Evolutionary conservation across 2,797 vertebrate genomes (phyloP), one percentile per base, ranked within the genome.

Genomic region (Cyprinella venusta): DNA sequence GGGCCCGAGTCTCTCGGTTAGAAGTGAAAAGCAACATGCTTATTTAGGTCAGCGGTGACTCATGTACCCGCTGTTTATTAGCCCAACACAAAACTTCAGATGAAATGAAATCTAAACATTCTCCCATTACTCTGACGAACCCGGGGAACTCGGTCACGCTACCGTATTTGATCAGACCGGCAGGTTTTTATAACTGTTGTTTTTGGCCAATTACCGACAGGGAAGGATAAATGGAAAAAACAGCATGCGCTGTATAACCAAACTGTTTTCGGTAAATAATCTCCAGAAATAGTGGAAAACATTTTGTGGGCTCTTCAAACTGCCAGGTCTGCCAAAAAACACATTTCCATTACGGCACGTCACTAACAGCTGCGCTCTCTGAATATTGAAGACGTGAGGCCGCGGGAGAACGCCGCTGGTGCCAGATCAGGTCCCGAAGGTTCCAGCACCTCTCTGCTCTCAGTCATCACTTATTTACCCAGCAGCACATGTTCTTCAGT

Each of bases 381-480:
- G 65, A 91, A 91, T 88, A 89, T 86, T 88, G 88, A 90, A 70
- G 79, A 68, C 78, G 59, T 63, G 45, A 52, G 74, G 74, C 82
- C 67, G 61, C 81, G 69, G 86, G 42, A 74, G 26, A 21, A 80
- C n/a, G 26, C 26, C 80, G 67, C 81, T 74, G 63, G 78, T 79
- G 84, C 67, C n/a, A 24, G 84, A n/a, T 63, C 8, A 30, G 68
- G 68, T 54, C 68, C 54, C 38, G 21, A 63, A 54, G 65, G 75
- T 56, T 63, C 85, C 80, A 71, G 50, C 86, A 87, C 81, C 87
- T 87, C 74, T 78, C 83, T 70, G 84, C 50, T 75, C 71, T 38
- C 82, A 38, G 54, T 80, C 82, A 86, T 92, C 86, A 89, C 84
- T 91, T 91, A 91, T 92, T 91, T 82, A 90, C 85, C 72, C 76